A percentile compares a stretch with the other conserved stretches of the same genome.
Conservation (phyloP, 2,888 invertebrate species). For the Patella caerulea region DNA sequence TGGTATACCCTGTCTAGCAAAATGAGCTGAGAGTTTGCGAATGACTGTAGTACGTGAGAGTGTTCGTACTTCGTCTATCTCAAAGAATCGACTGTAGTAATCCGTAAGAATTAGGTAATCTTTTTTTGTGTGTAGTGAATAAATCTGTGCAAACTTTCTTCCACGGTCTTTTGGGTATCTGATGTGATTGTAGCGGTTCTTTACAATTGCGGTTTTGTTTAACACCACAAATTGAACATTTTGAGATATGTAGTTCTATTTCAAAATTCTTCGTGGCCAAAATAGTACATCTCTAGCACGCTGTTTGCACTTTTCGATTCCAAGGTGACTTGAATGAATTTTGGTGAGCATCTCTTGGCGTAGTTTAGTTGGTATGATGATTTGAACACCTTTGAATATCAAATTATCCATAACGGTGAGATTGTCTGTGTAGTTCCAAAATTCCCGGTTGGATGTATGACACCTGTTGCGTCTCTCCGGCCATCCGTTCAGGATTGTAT, state of each 20-base stretch:
- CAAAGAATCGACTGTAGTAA: too few species aligned
- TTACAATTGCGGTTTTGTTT: background rate
- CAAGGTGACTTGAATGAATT: background rate
- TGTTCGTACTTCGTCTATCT: too few species aligned
- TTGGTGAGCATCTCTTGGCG: background rate
- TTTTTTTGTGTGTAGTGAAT: background rate
- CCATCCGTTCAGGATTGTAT: background rate
- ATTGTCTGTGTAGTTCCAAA: slow-evolving; percentile 9
- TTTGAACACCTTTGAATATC: slow-evolving; percentile 13
- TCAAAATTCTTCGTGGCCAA: slow-evolving; percentile 12
- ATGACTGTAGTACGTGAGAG: too few species aligned
- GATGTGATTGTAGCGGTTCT: background rate
- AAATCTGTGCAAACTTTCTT: background rate
- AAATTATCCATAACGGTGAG: slow-evolving; percentile 4
- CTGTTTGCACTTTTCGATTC: slow-evolving; percentile 11
- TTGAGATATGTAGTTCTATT: background rate
- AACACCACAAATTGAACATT: slow-evolving; percentile 8
- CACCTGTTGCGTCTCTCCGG: background rate
- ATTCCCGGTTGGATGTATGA: background rate
- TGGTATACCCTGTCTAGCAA: too few species aligned
- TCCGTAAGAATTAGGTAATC: too few species aligned
- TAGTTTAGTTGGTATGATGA: slow-evolving; percentile 6
- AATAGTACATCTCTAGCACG: background rate
- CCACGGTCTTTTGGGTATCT: background rate
- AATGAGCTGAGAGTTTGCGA: too few species aligned